Evolutionary conservation across 2,113 vertebrate genomes (phyloP).

Genomic region (Platycercus adscitus): DNA sequence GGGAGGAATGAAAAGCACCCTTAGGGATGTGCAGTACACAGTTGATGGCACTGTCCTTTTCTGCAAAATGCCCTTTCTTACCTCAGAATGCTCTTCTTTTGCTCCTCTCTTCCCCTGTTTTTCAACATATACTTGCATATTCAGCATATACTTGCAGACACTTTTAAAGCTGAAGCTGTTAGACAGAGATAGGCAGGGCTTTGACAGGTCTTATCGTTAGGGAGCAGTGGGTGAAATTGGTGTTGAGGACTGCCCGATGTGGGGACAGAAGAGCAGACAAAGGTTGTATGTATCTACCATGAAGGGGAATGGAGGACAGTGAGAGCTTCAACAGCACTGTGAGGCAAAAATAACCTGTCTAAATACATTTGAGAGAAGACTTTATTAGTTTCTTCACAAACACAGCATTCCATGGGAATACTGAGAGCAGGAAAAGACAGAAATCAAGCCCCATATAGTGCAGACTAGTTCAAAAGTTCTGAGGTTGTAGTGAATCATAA

Average conservation of each 20-base stretch:
- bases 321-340: neutral
- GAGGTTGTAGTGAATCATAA: neutral
- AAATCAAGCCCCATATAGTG: neutral
- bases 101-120: neutral
- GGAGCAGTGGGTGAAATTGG: neutral
- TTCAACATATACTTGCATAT: neutral
- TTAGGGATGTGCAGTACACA: neutral
- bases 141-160: neutral
- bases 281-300: rapidly evolving
- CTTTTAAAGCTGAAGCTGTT: neutral
- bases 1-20: neutral
- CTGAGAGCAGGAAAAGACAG: neutral
- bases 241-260: neutral
- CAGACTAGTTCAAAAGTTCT: neutral
- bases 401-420: neutral
- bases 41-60: neutral
- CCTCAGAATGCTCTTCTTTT: neutral
- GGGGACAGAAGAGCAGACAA: neutral
- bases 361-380: neutral
- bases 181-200: neutral
- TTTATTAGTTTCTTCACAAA: neutral
- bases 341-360: neutral
- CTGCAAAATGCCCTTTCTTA: neutral
- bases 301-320: neutral
- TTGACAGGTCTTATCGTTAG: neutral